A percentile compares a stretch with the other conserved stretches of the same genome.
These are phyloP conservation scores for Guaruba guarouba DNA, from an alignment of 2,113 vertebrate genomes.

Conservation along the genomic window DNA sequence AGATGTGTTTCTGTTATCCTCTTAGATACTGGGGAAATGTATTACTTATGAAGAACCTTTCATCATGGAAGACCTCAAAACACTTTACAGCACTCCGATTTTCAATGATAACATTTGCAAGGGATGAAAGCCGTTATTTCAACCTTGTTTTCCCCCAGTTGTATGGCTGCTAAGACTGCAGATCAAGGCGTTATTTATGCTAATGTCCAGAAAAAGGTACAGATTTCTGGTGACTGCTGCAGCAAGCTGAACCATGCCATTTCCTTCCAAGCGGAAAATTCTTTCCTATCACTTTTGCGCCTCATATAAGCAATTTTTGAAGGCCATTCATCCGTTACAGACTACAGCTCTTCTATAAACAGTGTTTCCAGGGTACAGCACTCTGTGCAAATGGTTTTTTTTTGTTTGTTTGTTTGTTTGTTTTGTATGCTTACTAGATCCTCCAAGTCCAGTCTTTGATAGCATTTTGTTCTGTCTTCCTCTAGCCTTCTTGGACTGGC, in stretches of 20 bases:
- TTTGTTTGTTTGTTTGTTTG: not conserved
- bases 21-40: not conserved
- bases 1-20: not conserved
- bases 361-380: not conserved
- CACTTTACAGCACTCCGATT: not conserved
- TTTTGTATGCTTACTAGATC: not conserved
- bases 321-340: not conserved
- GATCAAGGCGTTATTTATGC: not conserved
- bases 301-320: conserved; percentile 7
- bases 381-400: not conserved
- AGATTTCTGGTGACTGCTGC: not conserved
- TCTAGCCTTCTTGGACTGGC: not conserved
- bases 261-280: conserved; percentile 44
- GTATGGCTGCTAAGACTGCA: not conserved
- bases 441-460: not conserved
- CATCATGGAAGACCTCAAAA: not conserved
- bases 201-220: not conserved
- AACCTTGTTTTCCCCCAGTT: not conserved
- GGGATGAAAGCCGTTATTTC: conserved; percentile 14
- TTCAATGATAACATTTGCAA: not conserved
- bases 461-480: not conserved
- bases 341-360: not conserved
- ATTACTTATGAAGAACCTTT: conserved; percentile 2
- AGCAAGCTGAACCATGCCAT: not conserved
- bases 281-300: not conserved